Evolutionary conservation across 1,140 invertebrate genomes (phyloP).

Genomic region (Lysiphlebus fabarum): DNA sequence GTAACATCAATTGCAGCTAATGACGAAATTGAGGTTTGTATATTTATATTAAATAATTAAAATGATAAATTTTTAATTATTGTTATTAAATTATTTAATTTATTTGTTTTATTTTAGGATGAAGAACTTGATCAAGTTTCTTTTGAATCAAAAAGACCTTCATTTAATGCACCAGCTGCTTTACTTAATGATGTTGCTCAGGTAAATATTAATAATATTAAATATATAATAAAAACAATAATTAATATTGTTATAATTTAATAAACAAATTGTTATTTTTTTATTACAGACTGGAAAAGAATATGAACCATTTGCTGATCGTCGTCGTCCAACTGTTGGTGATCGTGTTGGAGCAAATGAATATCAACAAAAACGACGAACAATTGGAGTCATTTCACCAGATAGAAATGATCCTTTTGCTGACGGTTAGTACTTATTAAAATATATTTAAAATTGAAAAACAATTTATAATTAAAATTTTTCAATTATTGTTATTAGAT

Average conservation of each 20-base stretch:
- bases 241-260: constrained; percentile 1
- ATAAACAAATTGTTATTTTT: constrained; percentile 3
- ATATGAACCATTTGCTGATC: constrained; percentile 95
- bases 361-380: constrained; percentile 82
- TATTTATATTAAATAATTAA: constrained; percentile 6
- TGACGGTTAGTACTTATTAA: constrained; percentile 74
- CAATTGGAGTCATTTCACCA: constrained; percentile 88
- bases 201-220: constrained; percentile 55
- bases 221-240: not conserved
- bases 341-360: constrained; percentile 86
- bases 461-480: too few species aligned
- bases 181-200: constrained; percentile 86
- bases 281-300: constrained; percentile 80
- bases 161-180: constrained; percentile 82
- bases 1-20: constrained; percentile 94
- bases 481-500: not conserved
- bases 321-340: constrained; percentile 83
- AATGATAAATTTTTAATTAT: constrained; percentile 1
- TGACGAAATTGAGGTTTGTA: constrained; percentile 75
- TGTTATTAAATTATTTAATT: not conserved
- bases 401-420: constrained; percentile 96
- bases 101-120: constrained; percentile 60
- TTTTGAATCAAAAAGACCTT: constrained; percentile 66
- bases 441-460: too few species aligned
- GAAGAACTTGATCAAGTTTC: constrained; percentile 77